phyloP scores from a whole-genome alignment of 1,140 invertebrate genomes.

The Brachionus paranguensis region DNA sequence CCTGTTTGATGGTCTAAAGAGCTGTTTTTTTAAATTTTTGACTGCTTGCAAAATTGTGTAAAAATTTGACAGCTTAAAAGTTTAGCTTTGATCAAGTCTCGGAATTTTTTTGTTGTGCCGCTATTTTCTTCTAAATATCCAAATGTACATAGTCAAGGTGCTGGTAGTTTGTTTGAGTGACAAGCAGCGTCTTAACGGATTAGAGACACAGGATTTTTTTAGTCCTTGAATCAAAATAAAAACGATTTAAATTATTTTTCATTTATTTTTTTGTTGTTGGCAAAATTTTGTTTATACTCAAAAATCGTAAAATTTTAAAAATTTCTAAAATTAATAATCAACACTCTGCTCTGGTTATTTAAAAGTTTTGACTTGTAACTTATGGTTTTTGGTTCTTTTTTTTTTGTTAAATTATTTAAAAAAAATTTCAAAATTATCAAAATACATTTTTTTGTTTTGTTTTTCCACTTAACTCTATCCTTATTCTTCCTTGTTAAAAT shows the following conservation, averaged over 20 bases:
- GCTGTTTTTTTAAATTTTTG: not conserved
- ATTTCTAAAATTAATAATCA: not conserved
- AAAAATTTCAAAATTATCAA: not conserved
- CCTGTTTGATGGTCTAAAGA: not conserved
- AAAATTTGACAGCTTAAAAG: not conserved
- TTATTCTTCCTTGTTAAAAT: not conserved
- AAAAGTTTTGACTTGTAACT: not conserved
- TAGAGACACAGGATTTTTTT: not conserved
- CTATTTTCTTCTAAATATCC: not conserved
- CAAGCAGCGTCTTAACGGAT: not conserved
- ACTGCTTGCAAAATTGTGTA: not conserved
- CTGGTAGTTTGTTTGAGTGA: not conserved
- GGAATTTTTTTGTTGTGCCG: not conserved
- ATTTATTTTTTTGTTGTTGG: not conserved
- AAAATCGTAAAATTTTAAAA: not conserved
- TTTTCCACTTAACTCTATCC: not conserved
- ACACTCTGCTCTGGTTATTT: not conserved
- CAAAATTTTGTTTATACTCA: not conserved
- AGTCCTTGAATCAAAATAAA: not conserved
- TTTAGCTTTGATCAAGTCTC: not conserved
- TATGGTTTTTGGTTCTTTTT: not conserved
- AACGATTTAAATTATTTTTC: not conserved
- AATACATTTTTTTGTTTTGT: not conserved
- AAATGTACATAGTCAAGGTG: not conserved
- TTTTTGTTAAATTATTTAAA: not conserved